Base-by-base conservation (phyloP, 2,888 invertebrate species). In the Stenotaenia linearis region DNA sequence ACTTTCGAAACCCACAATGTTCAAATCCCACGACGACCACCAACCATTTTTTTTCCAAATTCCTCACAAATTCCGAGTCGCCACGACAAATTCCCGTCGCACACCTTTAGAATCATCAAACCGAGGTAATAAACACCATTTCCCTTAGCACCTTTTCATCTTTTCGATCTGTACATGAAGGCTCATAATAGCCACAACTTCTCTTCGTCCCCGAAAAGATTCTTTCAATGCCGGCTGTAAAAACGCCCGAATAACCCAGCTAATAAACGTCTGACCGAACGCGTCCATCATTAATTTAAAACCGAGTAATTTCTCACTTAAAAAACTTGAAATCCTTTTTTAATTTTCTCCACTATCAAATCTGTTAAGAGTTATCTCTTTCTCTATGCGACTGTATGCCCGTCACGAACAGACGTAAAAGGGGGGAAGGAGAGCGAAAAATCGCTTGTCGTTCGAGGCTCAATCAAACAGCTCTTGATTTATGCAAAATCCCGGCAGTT, bases 391-490 rank as follows among this genome's bases (percentile, higher is more conserved):
- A 69, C 69, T 69, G 28, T 69, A 69, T 69, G 69, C 69, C 69
- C 69, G 69, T 69, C 69, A 69, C 69, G 69, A 69, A 69, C 69
- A 10, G 69, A 69, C 69, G 28, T 69, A 69, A 69, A 69, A 69
- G 69, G 69, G 69, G 69, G 15, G 25, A 25, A 69, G 9, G 56
- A 9, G 18, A 18, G 18, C 12, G 25, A 28, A 69, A 69, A 69
- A 69, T 69, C 69, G 69, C 15, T 69, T 69, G 69, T 69, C 69
- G 69, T 69, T 28, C 25, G 25, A 69, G n/a, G 69, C 69, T 69
- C 69, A 69, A 69, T 69, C 69, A 69, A 69, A 69, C 69, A 28
- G 69, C 69, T 25, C 69, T 69, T 69, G 69, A 69, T 69, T 69
- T 69, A 69, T 69, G 69, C 69, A 69, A 69, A 69, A 69, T 69